Percentiles rank a stretch among this genome's conserved stretches.
phyloP scores from a whole-genome alignment of 2,888 invertebrate species.

The Drosophila peninsularis region DNA sequence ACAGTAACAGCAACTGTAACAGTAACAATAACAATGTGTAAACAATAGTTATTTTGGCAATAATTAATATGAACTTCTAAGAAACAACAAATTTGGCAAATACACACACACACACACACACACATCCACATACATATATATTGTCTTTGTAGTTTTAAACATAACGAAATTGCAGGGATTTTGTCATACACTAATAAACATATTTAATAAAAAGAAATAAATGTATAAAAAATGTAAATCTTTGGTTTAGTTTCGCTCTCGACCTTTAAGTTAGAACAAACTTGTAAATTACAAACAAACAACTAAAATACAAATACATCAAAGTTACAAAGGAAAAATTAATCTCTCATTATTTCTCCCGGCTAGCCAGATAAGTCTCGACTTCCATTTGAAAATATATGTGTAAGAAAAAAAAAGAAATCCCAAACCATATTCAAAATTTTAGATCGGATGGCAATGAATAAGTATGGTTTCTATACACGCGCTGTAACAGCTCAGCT shows the following conservation, averaged over 20 bases:
- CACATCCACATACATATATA: slow-evolving; percentile 32
- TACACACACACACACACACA: slow-evolving; percentile 53
- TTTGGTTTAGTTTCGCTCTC: slow-evolving; percentile 31
- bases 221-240: slow-evolving; percentile 45
- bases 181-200: slow-evolving; percentile 60
- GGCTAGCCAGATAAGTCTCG: background rate
- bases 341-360: background rate
- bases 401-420: background rate
- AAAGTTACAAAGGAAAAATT: slow-evolving; percentile 30
- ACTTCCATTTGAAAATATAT: background rate
- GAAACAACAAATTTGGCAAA: slow-evolving; percentile 64
- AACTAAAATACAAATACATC: slow-evolving; percentile 10
- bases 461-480: background rate
- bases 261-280: slow-evolving; percentile 36
- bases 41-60: slow-evolving; percentile 71
- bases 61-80: slow-evolving; percentile 48
- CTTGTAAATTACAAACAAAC: slow-evolving; percentile 32
- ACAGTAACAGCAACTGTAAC: slow-evolving; percentile 23
- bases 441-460: background rate
- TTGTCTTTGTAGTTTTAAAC: slow-evolving; percentile 62
- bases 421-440: background rate
- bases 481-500: slow-evolving; percentile 6
- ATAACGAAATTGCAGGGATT: slow-evolving; percentile 83
- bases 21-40: slow-evolving; percentile 45
- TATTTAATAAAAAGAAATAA: slow-evolving; percentile 50